Evolutionary conservation across 2,888 invertebrate species (phyloP).

Genomic region (Apodemia hepburni): DNA sequence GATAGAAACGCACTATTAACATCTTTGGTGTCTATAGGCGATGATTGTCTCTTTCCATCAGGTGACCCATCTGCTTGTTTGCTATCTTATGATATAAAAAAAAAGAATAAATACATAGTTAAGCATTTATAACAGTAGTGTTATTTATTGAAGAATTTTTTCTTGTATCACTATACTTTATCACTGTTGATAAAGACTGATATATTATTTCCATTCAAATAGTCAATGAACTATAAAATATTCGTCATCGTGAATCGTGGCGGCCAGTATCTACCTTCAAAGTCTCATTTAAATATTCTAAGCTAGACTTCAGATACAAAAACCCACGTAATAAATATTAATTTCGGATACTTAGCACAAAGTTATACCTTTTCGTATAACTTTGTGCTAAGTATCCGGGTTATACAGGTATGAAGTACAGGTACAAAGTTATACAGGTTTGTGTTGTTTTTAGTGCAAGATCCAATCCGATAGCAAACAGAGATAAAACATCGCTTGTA

Average conservation of each 20-base stretch:
- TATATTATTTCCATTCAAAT: slow-evolving; percentile 4
- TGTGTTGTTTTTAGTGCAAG: too few relatives aligned
- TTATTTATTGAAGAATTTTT: neutral
- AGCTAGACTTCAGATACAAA: neutral
- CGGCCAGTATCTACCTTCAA: slow-evolving; percentile 16
- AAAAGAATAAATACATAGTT: neutral
- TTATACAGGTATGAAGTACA: too few relatives aligned
- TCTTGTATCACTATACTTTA: neutral
- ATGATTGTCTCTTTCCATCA: too few relatives aligned
- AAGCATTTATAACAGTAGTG: neutral
- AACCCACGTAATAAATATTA: neutral
- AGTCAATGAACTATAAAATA: slow-evolving; percentile 2
- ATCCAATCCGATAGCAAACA: too few relatives aligned
- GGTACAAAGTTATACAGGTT: too few relatives aligned
- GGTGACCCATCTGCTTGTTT: too few relatives aligned
- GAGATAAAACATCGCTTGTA: too few relatives aligned
- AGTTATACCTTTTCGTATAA: too few relatives aligned
- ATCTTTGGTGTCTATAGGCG: too few relatives aligned
- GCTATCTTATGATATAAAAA: too few relatives aligned
- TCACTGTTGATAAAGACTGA: slow-evolving; percentile 1
- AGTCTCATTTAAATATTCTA: neutral
- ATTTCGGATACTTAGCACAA: neutral
- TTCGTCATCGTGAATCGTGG: slow-evolving; percentile 11
- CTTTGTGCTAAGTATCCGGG: too few relatives aligned
- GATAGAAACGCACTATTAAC: too few relatives aligned